These are phyloP conservation scores for Miichthys miiuy DNA, from an alignment of 2,797 vertebrate genomes.

Conservation along the genomic window DNA sequence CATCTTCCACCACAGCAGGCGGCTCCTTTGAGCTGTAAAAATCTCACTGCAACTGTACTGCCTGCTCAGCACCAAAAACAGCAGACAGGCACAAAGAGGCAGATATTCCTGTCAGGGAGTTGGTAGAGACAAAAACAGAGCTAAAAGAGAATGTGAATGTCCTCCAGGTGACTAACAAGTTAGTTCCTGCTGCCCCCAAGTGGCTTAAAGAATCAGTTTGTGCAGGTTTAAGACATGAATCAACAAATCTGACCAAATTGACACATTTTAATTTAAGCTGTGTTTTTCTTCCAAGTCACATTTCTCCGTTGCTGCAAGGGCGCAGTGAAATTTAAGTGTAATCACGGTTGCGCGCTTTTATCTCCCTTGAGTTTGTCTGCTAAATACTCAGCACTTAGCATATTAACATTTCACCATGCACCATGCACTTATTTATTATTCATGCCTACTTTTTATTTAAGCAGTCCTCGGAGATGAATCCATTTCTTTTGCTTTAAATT, in stretches of 20 bases:
- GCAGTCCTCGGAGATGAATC: background rate
- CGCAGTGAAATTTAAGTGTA: too few species aligned
- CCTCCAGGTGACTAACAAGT: background rate
- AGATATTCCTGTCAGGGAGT: background rate
- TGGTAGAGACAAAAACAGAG: background rate
- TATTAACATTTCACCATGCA: background rate
- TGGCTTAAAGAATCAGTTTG: background rate
- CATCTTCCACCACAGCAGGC: background rate
- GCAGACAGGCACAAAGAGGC: background rate
- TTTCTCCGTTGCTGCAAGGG: background rate
- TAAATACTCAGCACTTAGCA: background rate
- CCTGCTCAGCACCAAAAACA: background rate
- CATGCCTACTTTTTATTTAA: background rate
- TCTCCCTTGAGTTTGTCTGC: background rate
- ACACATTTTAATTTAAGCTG: too few species aligned
- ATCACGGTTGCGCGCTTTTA: background rate
- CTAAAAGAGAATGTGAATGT: background rate
- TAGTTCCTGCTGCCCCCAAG: slow-evolving; percentile 1
- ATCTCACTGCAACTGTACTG: background rate
- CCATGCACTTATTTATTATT: background rate
- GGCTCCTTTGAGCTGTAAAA: background rate
- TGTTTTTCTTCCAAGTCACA: too few species aligned
- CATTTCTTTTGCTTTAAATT: background rate
- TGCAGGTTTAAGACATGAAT: background rate
- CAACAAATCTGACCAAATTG: background rate